These are phyloP conservation scores for Tetraodon nigroviridis DNA, from an alignment of 2,113 vertebrate species.

Conservation along the genomic window DNA sequence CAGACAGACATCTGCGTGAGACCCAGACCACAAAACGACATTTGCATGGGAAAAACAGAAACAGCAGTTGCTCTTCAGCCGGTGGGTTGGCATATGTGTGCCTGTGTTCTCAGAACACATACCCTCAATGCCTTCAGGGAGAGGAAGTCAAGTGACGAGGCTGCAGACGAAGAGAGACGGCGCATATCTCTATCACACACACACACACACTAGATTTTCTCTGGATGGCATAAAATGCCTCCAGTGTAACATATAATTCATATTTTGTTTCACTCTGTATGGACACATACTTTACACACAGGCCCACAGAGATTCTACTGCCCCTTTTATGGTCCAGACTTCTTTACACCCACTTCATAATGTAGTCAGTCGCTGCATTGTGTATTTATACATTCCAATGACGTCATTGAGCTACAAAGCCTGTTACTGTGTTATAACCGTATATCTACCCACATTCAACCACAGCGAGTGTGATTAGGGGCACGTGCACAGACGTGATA, in stretches of 20 bases:
- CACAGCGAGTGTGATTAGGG: neutral
- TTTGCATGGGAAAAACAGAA: constrained; percentile 32
- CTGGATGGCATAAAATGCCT: no score
- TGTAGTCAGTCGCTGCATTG: constrained; percentile 30
- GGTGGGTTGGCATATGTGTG: neutral
- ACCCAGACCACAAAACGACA: constrained; percentile 27
- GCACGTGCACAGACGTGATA: constrained; percentile 18
- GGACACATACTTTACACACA: neutral
- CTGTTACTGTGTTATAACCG: constrained; percentile 35
- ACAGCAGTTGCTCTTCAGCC: constrained; percentile 6
- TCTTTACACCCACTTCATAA: constrained; percentile 20
- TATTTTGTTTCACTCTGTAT: no score
- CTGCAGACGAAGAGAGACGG: constrained; percentile 21
- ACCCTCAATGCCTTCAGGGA: constrained; percentile 10
- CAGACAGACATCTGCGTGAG: constrained; percentile 18
- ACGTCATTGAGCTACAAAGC: constrained; percentile 54
- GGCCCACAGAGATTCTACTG: constrained; percentile 12
- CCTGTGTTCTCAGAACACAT: neutral
- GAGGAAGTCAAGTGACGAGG: constrained; percentile 16
- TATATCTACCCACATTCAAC: constrained; percentile 31
- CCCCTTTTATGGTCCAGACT: constrained; percentile 25
- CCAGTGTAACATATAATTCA: no score
- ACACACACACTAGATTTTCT: constrained; percentile 5
- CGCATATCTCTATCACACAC: constrained; percentile 9
- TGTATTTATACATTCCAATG: constrained; percentile 49